These are phyloP conservation scores for Tetrapedia diversipes DNA, from an alignment of 2,888 invertebrate species.

Conservation along the genomic window DNA sequence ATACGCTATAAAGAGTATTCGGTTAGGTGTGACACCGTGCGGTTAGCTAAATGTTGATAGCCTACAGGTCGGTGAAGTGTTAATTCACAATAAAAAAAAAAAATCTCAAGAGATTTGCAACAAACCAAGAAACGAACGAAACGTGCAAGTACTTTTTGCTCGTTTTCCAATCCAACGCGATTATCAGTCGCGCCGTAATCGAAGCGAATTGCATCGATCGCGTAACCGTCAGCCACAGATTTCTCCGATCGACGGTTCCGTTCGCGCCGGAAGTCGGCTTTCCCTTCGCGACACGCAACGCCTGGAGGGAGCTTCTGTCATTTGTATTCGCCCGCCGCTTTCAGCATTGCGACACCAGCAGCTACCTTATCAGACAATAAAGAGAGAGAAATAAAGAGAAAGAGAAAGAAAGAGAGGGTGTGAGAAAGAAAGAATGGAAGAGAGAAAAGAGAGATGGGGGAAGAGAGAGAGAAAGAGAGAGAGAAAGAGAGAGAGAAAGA, in stretches of 20 bases:
- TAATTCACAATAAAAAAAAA: too few relatives aligned
- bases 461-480: too few relatives aligned
- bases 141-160: too few relatives aligned
- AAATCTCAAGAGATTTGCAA: too few relatives aligned
- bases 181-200: constrained; percentile 13
- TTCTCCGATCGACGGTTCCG: constrained; percentile 48
- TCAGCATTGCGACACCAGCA: constrained; percentile 39
- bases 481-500: too few relatives aligned
- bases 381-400: too few relatives aligned
- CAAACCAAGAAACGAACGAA: background rate
- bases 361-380: constrained; percentile 24
- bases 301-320: constrained; percentile 12
- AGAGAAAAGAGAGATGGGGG: background rate
- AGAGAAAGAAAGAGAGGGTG: too few relatives aligned
- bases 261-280: constrained; percentile 52
- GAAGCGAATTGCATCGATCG: constrained; percentile 26
- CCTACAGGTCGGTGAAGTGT: too few relatives aligned
- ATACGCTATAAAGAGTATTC: too few relatives aligned
- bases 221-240: constrained; percentile 36
- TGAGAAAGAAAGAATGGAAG: background rate
- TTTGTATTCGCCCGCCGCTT: constrained; percentile 46
- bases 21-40: too few relatives aligned
- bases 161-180: background rate
- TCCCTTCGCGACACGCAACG: constrained; percentile 43
- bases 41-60: too few relatives aligned